Evolutionary conservation across 2,888 invertebrate genomes (phyloP).

Genomic region (Balanococcus diminutus): DNA sequence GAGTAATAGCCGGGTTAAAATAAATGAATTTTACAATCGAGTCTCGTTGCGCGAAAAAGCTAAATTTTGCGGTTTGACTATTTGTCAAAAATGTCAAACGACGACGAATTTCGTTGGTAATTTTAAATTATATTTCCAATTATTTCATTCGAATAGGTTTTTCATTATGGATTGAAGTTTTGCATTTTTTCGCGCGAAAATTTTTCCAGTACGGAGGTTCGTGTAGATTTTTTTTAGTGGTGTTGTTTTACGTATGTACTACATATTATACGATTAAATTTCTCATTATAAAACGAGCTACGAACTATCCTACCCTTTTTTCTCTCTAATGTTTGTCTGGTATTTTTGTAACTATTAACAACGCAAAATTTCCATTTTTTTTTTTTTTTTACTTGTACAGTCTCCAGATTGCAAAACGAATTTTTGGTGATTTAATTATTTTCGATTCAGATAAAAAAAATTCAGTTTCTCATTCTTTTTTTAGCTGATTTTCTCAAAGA

Average conservation of each 20-base stretch:
- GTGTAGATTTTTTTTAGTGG: neutral
- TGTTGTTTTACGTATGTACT: neutral
- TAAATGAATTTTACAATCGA: conserved; percentile 32
- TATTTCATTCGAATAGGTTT: neutral
- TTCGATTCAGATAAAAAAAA: too few relatives aligned
- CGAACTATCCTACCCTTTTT: too few relatives aligned
- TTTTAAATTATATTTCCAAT: conserved; percentile 39
- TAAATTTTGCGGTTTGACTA: conserved; percentile 29
- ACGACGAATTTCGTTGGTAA: conserved; percentile 15
- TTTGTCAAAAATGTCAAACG: conserved; percentile 30
- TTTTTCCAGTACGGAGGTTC: neutral
- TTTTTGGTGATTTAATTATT: too few relatives aligned
- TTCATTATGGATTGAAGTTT: neutral
- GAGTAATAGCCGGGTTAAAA: neutral
- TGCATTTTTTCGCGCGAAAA: neutral
- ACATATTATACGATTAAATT: too few relatives aligned
- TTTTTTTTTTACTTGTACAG: too few relatives aligned
- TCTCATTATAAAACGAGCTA: too few relatives aligned
- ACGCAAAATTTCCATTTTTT: too few relatives aligned
- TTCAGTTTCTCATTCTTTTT: too few relatives aligned
- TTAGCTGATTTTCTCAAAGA: too few relatives aligned
- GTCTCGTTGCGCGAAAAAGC: neutral
- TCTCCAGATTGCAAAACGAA: too few relatives aligned
- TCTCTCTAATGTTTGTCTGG: too few relatives aligned
- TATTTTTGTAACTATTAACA: too few relatives aligned